Conservation (phyloP, 2,797 vertebrate species). For the Syndactyla subalaris region DNA sequence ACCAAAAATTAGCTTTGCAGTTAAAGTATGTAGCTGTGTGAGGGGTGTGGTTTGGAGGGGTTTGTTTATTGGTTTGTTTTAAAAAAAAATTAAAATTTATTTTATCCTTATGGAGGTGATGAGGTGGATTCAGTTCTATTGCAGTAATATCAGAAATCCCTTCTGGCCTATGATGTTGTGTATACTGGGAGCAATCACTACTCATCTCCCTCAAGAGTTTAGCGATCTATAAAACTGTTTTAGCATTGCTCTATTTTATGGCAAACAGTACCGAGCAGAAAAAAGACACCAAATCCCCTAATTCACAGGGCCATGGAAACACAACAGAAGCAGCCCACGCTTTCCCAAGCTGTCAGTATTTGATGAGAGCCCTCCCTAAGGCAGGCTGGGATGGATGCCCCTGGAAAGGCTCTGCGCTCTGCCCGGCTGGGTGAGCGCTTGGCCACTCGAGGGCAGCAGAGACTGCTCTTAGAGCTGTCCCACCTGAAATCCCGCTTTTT, state of each 20-base stretch:
- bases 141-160: background rate
- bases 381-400: accelerated
- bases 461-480: constrained; percentile 32
- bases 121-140: background rate
- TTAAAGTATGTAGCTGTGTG: background rate
- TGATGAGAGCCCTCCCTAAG: accelerated
- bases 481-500: accelerated
- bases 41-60: background rate
- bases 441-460: constrained; percentile 73
- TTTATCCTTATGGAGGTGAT: background rate
- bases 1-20: background rate
- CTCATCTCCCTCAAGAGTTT: background rate
- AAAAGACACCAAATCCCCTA: background rate
- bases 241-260: background rate
- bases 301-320: background rate
- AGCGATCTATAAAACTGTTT: background rate
- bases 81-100: background rate
- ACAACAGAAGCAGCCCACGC: background rate
- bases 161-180: background rate
- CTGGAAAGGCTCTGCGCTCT: accelerated
- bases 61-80: background rate
- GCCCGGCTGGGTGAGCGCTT: background rate
- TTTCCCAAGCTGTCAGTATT: accelerated
- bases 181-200: background rate
- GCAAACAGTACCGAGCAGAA: background rate